Percentiles rank a stretch among this genome's conserved stretches.
Conservation (phyloP, 2,888 invertebrate species). For the Mylabris sibirica region DNA sequence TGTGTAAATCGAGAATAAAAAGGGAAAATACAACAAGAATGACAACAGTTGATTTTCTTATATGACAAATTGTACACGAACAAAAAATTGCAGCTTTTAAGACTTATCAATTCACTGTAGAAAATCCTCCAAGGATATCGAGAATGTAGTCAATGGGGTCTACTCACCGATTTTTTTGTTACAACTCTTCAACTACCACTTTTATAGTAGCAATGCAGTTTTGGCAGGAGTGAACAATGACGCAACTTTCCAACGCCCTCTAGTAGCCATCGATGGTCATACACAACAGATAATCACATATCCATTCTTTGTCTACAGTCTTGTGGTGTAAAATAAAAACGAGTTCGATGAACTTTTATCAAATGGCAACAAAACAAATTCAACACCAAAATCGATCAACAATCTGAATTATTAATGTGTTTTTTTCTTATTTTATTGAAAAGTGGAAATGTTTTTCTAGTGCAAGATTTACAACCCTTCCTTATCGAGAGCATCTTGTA, state of each 20-base stretch:
- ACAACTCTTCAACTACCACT: neutral
- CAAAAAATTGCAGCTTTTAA: conserved; percentile 17
- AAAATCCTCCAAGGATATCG: conserved; percentile 10
- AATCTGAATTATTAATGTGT: conserved; percentile 34
- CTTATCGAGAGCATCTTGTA: conserved; percentile 5
- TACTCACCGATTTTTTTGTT: neutral
- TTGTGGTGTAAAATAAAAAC: conserved; percentile 33
- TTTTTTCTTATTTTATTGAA: conserved; percentile 12
- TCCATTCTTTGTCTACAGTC: neutral
- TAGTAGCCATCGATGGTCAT: neutral
- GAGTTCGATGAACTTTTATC: conserved; percentile 31
- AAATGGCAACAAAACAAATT: conserved; percentile 29
- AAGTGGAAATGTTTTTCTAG: conserved; percentile 18
- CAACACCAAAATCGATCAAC: conserved; percentile 35
- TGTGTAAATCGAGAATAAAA: conserved; percentile 2
- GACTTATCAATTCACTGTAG: conserved; percentile 22
- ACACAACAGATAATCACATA: neutral
- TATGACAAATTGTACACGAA: conserved; percentile 23
- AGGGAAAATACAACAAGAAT: neutral
- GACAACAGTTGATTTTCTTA: conserved; percentile 11
- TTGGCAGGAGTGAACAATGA: conserved; percentile 10
- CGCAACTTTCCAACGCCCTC: conserved; percentile 18
- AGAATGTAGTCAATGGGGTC: conserved; percentile 13
- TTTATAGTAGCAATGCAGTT: neutral
- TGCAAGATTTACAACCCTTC: neutral